A percentile compares a stretch with the other conserved stretches of the same genome.
Conservation (phyloP, 2,797 vertebrate genomes). For the Hybognathus amarus region DNA sequence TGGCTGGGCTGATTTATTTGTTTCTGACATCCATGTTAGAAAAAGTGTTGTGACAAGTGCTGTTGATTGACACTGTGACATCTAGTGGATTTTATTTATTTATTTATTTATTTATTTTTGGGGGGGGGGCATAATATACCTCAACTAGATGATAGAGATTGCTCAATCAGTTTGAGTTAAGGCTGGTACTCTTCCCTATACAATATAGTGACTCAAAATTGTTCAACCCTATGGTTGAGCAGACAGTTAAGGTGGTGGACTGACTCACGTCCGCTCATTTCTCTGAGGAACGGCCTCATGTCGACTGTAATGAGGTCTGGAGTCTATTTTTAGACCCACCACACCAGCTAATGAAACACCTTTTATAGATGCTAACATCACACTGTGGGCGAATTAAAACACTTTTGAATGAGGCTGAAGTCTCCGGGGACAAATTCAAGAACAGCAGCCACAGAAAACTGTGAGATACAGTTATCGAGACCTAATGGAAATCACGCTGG, state of each 20-base stretch:
- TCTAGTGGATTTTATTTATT: too few species aligned
- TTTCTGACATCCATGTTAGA: too few species aligned
- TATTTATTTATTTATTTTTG: too few species aligned
- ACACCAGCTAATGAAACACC: slow-evolving; percentile 44
- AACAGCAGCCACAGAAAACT: slow-evolving; percentile 8
- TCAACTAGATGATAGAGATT: too few species aligned
- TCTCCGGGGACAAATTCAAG: slow-evolving; percentile 11
- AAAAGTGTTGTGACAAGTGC: too few species aligned
- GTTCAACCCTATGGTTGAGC: too few species aligned
- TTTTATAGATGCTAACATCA: slow-evolving; percentile 38
- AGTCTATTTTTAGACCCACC: slow-evolving; percentile 40
- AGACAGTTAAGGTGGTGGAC: neutral
- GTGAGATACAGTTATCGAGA: slow-evolving; percentile 1
- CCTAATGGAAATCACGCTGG: slow-evolving; percentile 23
- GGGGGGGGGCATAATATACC: too few species aligned
- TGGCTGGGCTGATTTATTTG: too few species aligned
- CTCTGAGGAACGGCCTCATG: slow-evolving; percentile 25
- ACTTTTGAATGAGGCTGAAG: slow-evolving; percentile 29
- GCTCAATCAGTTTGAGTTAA: too few species aligned
- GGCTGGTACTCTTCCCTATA: too few species aligned
- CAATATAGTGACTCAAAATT: too few species aligned
- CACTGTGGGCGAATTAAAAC: slow-evolving; percentile 32
- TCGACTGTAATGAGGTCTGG: slow-evolving; percentile 34
- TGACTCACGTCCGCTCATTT: slow-evolving; percentile 1
- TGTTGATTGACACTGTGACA: too few species aligned